Conservation (phyloP, 2,797 vertebrate genomes). For the Pseudotriccus pelzelni region DNA sequence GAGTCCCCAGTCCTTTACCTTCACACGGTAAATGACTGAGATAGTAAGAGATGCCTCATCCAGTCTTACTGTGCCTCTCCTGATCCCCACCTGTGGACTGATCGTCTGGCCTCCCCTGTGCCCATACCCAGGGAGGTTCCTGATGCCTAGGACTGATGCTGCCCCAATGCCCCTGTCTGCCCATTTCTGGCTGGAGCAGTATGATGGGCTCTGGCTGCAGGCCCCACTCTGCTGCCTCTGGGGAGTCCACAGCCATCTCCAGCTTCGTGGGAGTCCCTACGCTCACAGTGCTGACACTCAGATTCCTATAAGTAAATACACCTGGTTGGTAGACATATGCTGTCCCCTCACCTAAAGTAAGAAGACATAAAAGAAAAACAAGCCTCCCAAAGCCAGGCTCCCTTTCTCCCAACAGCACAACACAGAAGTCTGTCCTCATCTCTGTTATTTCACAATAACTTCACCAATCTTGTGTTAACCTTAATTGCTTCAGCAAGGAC, state of each 20-base stretch:
- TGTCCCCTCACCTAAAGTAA: not conserved
- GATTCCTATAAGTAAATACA: not conserved
- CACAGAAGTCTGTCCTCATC: not conserved
- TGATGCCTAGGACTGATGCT: not conserved
- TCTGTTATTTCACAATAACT: accelerated
- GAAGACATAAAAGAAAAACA: not conserved
- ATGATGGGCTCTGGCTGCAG: not conserved
- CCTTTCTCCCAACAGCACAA: not conserved
- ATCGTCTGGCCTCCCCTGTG: accelerated
- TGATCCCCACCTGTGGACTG: not conserved
- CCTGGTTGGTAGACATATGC: accelerated
- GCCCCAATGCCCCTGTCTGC: not conserved
- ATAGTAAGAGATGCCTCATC: not conserved
- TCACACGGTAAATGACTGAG: not conserved
- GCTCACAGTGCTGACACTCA: not conserved
- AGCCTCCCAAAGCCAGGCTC: not conserved
- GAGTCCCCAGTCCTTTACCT: not conserved
- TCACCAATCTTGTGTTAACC: not conserved
- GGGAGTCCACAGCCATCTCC: not conserved
- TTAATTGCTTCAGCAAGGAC: not conserved
- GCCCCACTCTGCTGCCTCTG: not conserved
- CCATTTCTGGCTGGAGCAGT: not conserved
- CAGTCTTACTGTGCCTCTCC: accelerated
- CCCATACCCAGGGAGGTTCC: too few species aligned
- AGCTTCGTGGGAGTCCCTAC: not conserved